These are phyloP conservation scores for Ceratoteleas bidentatus DNA, from an alignment of 1,140 invertebrate genomes.

Conservation along the genomic window DNA sequence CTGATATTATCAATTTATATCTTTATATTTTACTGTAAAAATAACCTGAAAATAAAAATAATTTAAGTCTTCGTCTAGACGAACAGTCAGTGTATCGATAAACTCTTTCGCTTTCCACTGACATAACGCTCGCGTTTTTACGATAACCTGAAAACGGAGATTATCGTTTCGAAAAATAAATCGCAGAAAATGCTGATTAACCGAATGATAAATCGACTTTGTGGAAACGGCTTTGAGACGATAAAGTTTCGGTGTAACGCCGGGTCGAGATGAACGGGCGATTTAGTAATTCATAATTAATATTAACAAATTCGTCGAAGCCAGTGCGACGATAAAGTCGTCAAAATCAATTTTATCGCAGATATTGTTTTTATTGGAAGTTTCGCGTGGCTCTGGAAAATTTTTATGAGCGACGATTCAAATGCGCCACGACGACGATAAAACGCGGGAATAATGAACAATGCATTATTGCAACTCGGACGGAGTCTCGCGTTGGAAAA, in stretches of 20 bases:
- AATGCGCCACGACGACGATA: too few species aligned
- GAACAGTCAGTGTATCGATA: conserved; percentile 35
- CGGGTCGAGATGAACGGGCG: background rate
- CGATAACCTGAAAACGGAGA: conserved; percentile 40
- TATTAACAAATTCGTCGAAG: too few species aligned
- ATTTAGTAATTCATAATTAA: background rate
- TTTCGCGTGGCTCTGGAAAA: too few species aligned
- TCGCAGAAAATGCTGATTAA: conserved; percentile 18
- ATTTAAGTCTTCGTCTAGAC: background rate
- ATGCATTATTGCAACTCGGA: too few species aligned
- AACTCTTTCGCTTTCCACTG: conserved; percentile 12
- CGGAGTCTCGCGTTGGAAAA: too few species aligned
- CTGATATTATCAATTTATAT: too few species aligned
- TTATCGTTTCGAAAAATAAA: conserved; percentile 36
- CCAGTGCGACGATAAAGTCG: too few species aligned
- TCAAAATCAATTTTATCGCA: too few species aligned
- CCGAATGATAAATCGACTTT: conserved; percentile 10
- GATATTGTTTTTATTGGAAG: too few species aligned
- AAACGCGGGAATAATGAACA: too few species aligned
- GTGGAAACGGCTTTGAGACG: background rate
- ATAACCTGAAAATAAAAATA: conserved; percentile 10
- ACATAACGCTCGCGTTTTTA: conserved; percentile 16
- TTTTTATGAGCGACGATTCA: too few species aligned
- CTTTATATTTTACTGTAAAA: background rate
- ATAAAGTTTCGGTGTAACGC: conserved; percentile 1